These are phyloP conservation scores for Typhlichthys eigenmanni DNA, from an alignment of 2,797 vertebrate species.

Conservation along the genomic window DNA sequence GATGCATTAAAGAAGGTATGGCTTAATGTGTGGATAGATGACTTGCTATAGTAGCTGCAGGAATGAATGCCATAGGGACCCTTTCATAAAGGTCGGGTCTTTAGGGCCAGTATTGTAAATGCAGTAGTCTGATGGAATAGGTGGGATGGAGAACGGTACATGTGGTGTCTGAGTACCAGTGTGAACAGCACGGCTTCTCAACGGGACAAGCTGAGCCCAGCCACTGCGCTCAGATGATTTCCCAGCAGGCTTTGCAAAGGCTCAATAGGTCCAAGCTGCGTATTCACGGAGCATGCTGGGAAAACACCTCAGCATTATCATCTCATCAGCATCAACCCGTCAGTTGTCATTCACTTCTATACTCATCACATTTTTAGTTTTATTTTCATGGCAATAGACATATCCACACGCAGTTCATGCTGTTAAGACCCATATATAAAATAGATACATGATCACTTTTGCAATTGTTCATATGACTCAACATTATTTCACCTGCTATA, in stretches of 20 bases:
- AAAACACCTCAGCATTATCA: constrained; percentile 20
- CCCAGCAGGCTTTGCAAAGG: constrained; percentile 35
- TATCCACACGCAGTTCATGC: too few species aligned
- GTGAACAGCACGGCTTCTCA: not conserved
- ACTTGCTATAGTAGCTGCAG: constrained; percentile 21
- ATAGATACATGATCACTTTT: too few species aligned
- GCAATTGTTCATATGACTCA: too few species aligned
- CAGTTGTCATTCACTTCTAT: constrained; percentile 18
- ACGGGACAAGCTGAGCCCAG: constrained; percentile 16
- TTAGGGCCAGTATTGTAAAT: constrained; percentile 29
- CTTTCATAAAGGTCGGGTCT: constrained; percentile 37
- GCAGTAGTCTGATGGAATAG: constrained; percentile 25
- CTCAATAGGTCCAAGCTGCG: constrained; percentile 30
- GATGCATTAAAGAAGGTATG: constrained; percentile 18
- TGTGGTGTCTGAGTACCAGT: too few species aligned
- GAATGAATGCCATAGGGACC: constrained; percentile 26
- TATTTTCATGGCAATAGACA: not conserved
- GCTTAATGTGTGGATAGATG: constrained; percentile 16
- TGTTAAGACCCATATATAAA: too few species aligned
- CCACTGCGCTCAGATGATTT: constrained; percentile 27
- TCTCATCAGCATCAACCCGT: constrained; percentile 24
- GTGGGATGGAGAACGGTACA: too few species aligned
- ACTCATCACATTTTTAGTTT: not conserved
- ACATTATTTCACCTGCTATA: too few species aligned
- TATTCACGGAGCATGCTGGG: constrained; percentile 27